Base-by-base conservation (phyloP, 1,140 invertebrate genomes). In the Steinernema feltiae region DNA sequence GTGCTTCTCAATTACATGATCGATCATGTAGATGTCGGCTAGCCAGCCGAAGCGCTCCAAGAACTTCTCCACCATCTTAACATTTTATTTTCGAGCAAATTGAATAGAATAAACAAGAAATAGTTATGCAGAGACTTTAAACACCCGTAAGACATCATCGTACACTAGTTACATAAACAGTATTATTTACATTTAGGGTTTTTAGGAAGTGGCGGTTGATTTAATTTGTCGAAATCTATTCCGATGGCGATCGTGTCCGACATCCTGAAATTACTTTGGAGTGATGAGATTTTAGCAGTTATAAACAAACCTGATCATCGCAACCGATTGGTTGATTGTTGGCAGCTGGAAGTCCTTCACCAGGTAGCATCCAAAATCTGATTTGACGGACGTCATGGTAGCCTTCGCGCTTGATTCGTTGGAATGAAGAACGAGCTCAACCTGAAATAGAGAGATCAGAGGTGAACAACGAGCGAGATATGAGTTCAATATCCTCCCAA, bases 11-110 rank as follows among this genome's bases (percentile, higher is more conserved):
- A 81, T 70, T 24, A 81, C 78, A 46, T 73, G 81, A 72, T 81
- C 80, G 30, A 79, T 48, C 76, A 81, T 82, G 46, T 81, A 81
- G 17, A 76, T 32, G 41, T 81, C 80, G n/a, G 35, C 69, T n/a
- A 82, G 30, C 78, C 78, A 76, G 46, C 70, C 46, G 41, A 30
- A 79, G 30, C 71, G 31, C 69, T 82, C 70, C 31, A 82, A 35
- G n/a, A 79, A 21, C 53, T 41, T 18, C 1, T 32, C 48, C 18
- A 78, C 24, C 53, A 41, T 7, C 35, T 27, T 27, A 63, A 63
- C 15, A 3, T 7, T n/a, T 27, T 3, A 63, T 17, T 27, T n/a
- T 7, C 2, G 24, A 63, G 24, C 7, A 3, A 63, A n/a, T 12
- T 3, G 24, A 3, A 63, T 3, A 15, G 12, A 76, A 75, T n/a